Evolutionary conservation across 2,888 invertebrate species (phyloP), one percentile per base, ranked within the genome.

Genomic region (Hedya salicella): DNA sequence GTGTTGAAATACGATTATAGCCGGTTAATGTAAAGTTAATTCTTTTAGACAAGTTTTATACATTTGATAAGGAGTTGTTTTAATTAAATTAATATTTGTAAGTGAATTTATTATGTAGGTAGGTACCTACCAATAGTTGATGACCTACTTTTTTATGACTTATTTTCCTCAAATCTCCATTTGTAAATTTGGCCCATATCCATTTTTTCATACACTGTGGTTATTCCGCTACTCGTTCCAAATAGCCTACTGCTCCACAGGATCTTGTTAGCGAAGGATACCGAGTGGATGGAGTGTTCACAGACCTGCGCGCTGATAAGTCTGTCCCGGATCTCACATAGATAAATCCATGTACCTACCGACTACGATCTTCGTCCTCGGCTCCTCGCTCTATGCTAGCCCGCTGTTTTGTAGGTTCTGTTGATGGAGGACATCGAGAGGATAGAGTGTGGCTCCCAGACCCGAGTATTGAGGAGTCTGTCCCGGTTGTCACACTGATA

Each of bases 361-460:
- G 85, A 71, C 69, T 78, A 21, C 89, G 79, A 0, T 85, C 82
- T 16, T 95, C 95, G 39, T n/a, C n/a, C n/a, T n/a, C n/a, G n/a
- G n/a, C n/a, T 92, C 92, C 71, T 95, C 95, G 9, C 95, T 95
- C 95, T 96, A 96, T 4, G 96, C 94, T 57, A 92, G 75, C 0
- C 97, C 97, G 69, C 97, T 96, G 86, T 97, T 97, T 70, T 98
- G 94, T 44, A 98, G 93, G 77, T 98, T 73, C 98, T 93, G 91
- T 98, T 98, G 66, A 98, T 98, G 0, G 98, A 98, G 69, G 98
- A 98, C 75, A 98, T 98, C 8, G 98, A 98, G 0, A 98, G 98
- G 74, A 98, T 96, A 69, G 96, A 96, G 85, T 96, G 96, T 0
- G 97, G 96, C 84, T 98, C 98, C 80, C 98, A 98, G 73, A 98